A percentile compares a stretch with the other conserved stretches of the same genome.
phyloP scores from a whole-genome alignment of 2,797 vertebrate genomes.

The Pipistrellus nathusii region DNA sequence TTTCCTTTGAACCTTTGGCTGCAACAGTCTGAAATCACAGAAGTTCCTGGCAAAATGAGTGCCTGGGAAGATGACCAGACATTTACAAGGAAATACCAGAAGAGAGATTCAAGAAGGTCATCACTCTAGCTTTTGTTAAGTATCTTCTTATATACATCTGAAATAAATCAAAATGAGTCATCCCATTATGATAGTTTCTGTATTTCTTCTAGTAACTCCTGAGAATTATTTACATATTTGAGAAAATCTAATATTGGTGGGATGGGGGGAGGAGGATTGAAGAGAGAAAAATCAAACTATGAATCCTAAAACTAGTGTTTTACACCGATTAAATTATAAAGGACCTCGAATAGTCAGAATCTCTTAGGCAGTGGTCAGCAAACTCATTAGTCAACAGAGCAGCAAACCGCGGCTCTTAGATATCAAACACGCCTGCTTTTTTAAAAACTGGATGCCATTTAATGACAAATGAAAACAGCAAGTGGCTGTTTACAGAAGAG shows the following conservation, averaged over 20 bases:
- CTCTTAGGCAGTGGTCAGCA: background rate
- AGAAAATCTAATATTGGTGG: background rate
- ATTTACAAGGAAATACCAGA: background rate
- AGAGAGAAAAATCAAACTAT: conserved; percentile 16
- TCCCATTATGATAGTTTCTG: background rate
- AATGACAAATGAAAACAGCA: conserved; percentile 1
- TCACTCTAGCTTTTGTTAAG: background rate
- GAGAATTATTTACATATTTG: conserved; percentile 17
- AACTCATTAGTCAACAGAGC: too few relatives aligned
- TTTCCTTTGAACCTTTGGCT: background rate
- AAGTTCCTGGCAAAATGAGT: background rate
- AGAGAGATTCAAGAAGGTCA: background rate
- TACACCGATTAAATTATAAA: conserved; percentile 16
- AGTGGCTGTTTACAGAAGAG: background rate
- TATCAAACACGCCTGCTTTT: background rate
- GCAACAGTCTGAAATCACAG: background rate
- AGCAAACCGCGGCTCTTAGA: background rate
- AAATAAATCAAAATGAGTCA: background rate
- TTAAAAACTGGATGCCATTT: background rate
- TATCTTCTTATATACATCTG: background rate
- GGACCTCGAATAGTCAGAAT: background rate
- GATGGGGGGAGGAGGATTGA: background rate
- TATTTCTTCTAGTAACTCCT: conserved; percentile 24
- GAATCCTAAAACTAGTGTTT: background rate
- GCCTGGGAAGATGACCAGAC: background rate